A percentile compares a stretch with the other conserved stretches of the same genome.
Evolutionary conservation across 2,113 vertebrate genomes (phyloP).

Genomic region (Ophthalmotilapia sp.): DNA sequence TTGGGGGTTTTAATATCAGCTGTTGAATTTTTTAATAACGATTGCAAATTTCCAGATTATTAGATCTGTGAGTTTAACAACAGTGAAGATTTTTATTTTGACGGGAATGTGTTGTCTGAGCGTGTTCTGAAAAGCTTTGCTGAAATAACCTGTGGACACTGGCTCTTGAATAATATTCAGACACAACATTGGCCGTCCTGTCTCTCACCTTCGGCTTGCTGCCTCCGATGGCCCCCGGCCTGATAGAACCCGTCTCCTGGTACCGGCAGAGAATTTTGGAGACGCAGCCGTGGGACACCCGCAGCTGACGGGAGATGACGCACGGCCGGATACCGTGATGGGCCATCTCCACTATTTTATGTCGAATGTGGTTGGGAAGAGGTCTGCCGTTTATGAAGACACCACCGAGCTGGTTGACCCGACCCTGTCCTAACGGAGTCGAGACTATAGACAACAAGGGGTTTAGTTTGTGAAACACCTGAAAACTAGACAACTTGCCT

Average conservation of each 20-base stretch:
- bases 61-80: background rate
- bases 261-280: conserved; percentile 98
- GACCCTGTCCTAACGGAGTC: conserved; percentile 94
- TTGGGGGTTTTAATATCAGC: background rate
- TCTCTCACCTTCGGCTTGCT: conserved; percentile 95
- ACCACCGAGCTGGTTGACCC: conserved; percentile 97
- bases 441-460: conserved; percentile 75
- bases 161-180: background rate
- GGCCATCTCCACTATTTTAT: conserved; percentile 99
- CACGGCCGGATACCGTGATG: conserved; percentile 96
- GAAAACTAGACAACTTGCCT: background rate
- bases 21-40: background rate
- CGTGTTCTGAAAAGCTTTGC: background rate
- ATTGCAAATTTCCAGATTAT: background rate
- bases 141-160: background rate
- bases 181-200: background rate
- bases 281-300: conserved; percentile 96
- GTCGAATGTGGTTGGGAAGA: conserved; percentile 96
- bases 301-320: conserved; percentile 95
- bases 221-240: conserved; percentile 94
- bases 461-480: background rate
- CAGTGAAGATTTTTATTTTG: background rate
- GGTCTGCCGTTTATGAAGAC: conserved; percentile 98
- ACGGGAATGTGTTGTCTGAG: background rate
- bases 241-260: conserved; percentile 97